Base-by-base conservation (phyloP, 2,888 invertebrate genomes). In the Drosophila paramelanica region DNA sequence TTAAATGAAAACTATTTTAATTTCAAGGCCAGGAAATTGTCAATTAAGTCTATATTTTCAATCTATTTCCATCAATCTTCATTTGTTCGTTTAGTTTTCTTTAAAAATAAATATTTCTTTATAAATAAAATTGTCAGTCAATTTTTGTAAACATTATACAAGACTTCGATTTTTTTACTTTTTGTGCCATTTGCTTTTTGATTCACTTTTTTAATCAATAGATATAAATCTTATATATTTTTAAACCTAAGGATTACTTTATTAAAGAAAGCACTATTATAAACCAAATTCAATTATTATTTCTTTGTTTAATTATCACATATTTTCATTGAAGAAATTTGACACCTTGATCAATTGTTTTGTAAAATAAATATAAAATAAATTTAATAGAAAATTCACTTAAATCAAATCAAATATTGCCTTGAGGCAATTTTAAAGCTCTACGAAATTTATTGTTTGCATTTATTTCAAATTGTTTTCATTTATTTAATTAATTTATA, bases 1-100 rank as follows among this genome's bases (percentile, higher is more conserved):
- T 38, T 77, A 50, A 49, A 52, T 53, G 27, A 38, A 43, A 53
- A 61, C 56, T 73, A 39, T 52, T 53, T 17, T 10, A 25, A 23
- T 67, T 64, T 75, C 68, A 75, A 78, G 75, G 79, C n/a, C 79
- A 59, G 8, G 11, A 39, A 49, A 73, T 56, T 52, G 55, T 8
- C 67, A 64, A 64, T 57, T 49, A 17, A 72, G 65, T 43, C 38
- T 0, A 1, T 42, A 49, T 42, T 45, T 49, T 27, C 55, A 67
- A 58, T 67, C 31, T 25, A 11, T 42, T 23, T 10, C 73, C 27
- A 58, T 66, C 74, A 67, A 74, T 78, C 61, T 57, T 67, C 41
- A 77, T 73, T 62, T 56, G 66, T 64, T 38, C 39, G 42, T 42
- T 41, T n/a, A 4, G 1, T 45, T 36, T 47, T 5, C 17, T 20